Conservation (phyloP, 1,140 invertebrate species). For the Mercenaria mercenaria region DNA sequence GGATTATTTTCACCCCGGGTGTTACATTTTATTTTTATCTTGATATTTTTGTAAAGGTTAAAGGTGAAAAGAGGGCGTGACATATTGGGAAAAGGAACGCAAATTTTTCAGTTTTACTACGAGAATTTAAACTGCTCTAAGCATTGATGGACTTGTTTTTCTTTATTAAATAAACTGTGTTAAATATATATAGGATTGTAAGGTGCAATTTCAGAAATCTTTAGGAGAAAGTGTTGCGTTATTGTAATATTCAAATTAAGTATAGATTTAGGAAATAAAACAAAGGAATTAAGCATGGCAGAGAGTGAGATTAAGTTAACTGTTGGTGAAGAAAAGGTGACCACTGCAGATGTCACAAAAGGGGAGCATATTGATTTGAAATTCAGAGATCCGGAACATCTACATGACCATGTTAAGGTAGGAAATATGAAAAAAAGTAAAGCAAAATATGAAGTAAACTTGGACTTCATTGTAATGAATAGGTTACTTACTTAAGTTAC, state of each 20-base stretch:
- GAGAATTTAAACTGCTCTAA: too few species aligned
- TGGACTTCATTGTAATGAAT: not conserved
- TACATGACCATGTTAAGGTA: constrained; percentile 61
- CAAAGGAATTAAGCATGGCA: not conserved
- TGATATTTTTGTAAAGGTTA: not conserved
- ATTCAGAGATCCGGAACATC: constrained; percentile 56
- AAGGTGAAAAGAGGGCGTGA: not conserved
- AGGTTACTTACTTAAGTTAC: not conserved
- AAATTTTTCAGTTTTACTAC: not conserved
- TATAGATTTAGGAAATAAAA: not conserved
- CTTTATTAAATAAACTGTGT: too few species aligned
- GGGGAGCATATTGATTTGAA: constrained; percentile 53
- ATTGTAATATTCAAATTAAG: not conserved
- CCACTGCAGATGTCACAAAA: constrained; percentile 20
- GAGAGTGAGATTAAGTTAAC: constrained; percentile 48
- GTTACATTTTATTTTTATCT: not conserved
- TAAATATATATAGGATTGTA: too few species aligned
- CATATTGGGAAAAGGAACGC: not conserved
- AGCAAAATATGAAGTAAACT: not conserved
- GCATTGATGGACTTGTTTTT: too few species aligned
- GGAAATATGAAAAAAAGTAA: not conserved
- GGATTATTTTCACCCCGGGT: not conserved
- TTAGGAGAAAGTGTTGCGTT: not conserved
- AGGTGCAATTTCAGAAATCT: not conserved
- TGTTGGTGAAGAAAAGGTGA: constrained; percentile 51